phyloP scores from a whole-genome alignment of 2,888 invertebrate genomes.

The Lepetodrilus schrolli region DNA sequence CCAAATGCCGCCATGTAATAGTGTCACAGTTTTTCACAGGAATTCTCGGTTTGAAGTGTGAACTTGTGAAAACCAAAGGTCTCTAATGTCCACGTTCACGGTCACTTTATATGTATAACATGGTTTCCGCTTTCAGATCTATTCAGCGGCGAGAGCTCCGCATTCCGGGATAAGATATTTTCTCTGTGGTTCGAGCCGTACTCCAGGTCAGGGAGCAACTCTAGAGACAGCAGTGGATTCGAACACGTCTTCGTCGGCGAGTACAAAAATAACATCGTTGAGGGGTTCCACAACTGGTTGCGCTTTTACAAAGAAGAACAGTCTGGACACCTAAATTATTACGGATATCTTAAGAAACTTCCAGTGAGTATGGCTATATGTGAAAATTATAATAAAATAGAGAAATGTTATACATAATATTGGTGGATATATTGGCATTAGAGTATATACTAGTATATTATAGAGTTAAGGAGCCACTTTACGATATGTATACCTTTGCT shows the following conservation, averaged over 20 bases:
- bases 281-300: conserved; percentile 93
- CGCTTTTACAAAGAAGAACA: conserved; percentile 86
- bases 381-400: no score
- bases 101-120: conserved; percentile 43
- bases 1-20: no score
- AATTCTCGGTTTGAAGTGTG: no score
- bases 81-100: no score
- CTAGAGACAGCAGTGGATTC: conserved; percentile 90
- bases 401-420: no score
- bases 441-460: no score
- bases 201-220: conserved; percentile 80
- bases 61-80: no score
- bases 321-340: conserved; percentile 47
- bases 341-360: conserved; percentile 52
- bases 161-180: conserved; percentile 68
- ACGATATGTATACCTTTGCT: no score
- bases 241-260: conserved; percentile 94
- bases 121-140: conserved; percentile 39
- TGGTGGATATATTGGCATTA: no score
- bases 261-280: conserved; percentile 83
- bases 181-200: conserved; percentile 82
- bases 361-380: no score
- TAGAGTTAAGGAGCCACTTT: no score
- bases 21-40: no score
- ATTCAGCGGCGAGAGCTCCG: conserved; percentile 25